Evolutionary conservation across 53 echinoderm and acorn worm genomes (phyloP).

Genomic region (Holothuria leucospilota): DNA sequence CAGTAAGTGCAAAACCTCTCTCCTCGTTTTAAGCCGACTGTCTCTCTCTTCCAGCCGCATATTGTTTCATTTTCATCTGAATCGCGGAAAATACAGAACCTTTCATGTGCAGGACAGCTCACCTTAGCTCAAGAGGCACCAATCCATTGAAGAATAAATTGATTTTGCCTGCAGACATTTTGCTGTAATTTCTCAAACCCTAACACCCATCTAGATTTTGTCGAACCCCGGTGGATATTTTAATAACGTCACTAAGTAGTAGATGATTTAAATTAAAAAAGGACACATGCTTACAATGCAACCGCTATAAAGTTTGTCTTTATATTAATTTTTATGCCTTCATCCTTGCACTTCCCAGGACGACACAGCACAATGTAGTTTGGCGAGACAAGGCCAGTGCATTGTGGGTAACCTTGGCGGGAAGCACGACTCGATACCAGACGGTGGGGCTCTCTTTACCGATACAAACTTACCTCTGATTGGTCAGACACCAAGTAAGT

Average conservation of each 20-base stretch:
- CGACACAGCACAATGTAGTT: conserved; percentile 3
- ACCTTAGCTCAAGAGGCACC: no score
- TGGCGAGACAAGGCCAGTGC: conserved; percentile 43
- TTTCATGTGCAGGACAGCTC: no score
- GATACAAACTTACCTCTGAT: conserved; percentile 82
- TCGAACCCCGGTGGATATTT: conserved; percentile 14
- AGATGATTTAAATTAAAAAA: conserved; percentile 15
- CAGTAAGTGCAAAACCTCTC: no score
- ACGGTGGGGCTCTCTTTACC: conserved; percentile 67
- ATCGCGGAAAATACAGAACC: no score
- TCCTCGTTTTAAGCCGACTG: no score
- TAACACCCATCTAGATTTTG: no score
- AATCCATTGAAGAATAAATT: not conserved
- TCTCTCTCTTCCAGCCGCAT: no score
- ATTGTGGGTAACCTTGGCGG: conserved; percentile 47
- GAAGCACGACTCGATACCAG: conserved; percentile 58
- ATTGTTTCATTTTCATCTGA: no score
- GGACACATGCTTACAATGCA: not conserved
- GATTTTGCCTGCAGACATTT: conserved; percentile 8
- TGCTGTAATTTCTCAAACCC: not conserved
- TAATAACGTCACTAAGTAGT: conserved; percentile 9
- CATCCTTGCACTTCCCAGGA: not conserved
- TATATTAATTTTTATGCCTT: no score
- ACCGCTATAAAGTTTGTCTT: not conserved
- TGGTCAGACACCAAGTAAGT: conserved; percentile 76